Conservation (phyloP, 2,113 vertebrate genomes). For the Excalfactoria chinensis region DNA sequence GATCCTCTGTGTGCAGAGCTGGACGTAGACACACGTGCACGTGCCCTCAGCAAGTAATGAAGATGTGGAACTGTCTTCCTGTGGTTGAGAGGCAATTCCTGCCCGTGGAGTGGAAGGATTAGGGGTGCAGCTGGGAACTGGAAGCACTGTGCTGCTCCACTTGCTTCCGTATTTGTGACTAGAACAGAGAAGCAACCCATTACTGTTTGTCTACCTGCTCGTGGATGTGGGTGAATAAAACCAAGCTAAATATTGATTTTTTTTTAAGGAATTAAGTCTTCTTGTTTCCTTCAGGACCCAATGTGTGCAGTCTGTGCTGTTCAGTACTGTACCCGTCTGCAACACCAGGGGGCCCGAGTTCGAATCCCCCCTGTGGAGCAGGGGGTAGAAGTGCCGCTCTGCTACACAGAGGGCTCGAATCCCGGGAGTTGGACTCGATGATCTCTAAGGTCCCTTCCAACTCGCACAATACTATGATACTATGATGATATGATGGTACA, state of each 20-base stretch:
- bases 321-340: accelerated
- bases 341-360: too few relatives aligned
- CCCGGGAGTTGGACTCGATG: too few relatives aligned
- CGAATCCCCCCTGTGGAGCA: too few relatives aligned
- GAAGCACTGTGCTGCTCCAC: slow-evolving; percentile 18
- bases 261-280: not conserved
- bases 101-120: accelerated
- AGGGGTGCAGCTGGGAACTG: slow-evolving; percentile 13
- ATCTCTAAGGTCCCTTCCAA: too few relatives aligned
- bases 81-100: not conserved
- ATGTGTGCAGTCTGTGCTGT: accelerated
- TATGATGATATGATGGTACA: too few relatives aligned
- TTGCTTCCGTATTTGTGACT: slow-evolving; percentile 78
- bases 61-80: not conserved
- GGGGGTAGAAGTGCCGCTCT: too few relatives aligned
- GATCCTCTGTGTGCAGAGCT: not conserved
- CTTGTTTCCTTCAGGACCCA: not conserved
- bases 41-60: accelerated
- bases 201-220: accelerated
- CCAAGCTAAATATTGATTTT: not conserved
- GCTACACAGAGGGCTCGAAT: too few relatives aligned
- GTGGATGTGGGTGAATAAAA: not conserved
- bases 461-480: too few relatives aligned
- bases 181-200: slow-evolving; percentile 4
- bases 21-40: accelerated